Percentiles rank a stretch among this genome's conserved stretches.
These are phyloP conservation scores for Polypedilum pembai DNA, from an alignment of 1,140 invertebrate genomes.

Conservation along the genomic window DNA sequence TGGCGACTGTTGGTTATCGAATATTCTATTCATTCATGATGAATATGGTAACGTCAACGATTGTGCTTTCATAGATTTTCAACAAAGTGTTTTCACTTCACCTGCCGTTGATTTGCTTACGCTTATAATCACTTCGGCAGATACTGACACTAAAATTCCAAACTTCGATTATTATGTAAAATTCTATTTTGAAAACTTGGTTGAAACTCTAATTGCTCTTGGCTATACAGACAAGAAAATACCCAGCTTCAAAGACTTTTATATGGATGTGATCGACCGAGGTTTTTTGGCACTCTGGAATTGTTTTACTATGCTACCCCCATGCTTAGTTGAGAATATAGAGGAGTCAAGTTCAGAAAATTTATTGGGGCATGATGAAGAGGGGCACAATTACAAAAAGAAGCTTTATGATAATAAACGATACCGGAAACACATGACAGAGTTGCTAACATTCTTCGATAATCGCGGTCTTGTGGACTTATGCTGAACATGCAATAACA, in stretches of 20 bases:
- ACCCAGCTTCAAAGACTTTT: neutral
- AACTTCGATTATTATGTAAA: neutral
- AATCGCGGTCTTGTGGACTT: neutral
- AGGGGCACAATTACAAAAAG: neutral
- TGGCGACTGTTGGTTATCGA: neutral
- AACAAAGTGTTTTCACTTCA: neutral
- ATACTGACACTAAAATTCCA: neutral
- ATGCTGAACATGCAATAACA: constrained; percentile 1
- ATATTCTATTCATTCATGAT: neutral
- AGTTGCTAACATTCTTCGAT: constrained; percentile 3
- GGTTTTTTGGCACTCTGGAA: neutral
- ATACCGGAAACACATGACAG: neutral
- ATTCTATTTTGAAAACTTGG: neutral
- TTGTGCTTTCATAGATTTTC: neutral
- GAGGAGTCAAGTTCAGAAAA: neutral
- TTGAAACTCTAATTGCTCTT: neutral
- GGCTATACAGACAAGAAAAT: neutral
- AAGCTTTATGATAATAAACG: neutral
- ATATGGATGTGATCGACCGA: neutral
- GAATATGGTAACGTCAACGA: neutral
- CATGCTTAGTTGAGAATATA: neutral
- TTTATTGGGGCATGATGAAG: neutral
- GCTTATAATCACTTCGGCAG: neutral
- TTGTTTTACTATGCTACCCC: neutral
- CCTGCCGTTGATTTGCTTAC: neutral